Evolutionary conservation across 2,797 vertebrate genomes (phyloP).

Genomic region (Toxotes lorentzi): DNA sequence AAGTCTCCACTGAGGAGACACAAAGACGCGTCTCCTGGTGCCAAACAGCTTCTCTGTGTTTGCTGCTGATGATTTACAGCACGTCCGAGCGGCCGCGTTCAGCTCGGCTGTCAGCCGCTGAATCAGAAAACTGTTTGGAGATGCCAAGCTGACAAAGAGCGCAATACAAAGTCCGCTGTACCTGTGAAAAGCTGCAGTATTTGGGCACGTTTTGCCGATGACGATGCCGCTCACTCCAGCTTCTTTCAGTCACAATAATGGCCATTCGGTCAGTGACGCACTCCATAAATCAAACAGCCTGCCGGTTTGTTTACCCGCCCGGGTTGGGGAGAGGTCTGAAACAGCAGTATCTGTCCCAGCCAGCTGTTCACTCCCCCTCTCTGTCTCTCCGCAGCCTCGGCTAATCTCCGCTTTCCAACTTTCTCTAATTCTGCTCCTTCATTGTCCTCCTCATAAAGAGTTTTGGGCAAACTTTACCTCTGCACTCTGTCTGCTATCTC

Average conservation of each 20-base stretch:
- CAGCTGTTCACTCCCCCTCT: slow-evolving; percentile 79
- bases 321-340: slow-evolving; percentile 78
- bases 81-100: slow-evolving; percentile 1
- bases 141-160: slow-evolving; percentile 73
- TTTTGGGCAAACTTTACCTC: slow-evolving; percentile 67
- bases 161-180: slow-evolving; percentile 52
- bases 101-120: slow-evolving; percentile 47
- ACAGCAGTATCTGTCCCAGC: slow-evolving; percentile 83
- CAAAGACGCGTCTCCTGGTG: slow-evolving; percentile 69
- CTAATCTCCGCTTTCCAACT: slow-evolving; percentile 82
- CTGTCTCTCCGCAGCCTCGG: slow-evolving; percentile 48
- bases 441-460: slow-evolving; percentile 74
- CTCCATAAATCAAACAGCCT: slow-evolving; percentile 86
- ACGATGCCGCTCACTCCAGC: slow-evolving; percentile 58
- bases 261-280: slow-evolving; percentile 75
- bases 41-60: slow-evolving; percentile 66
- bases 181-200: slow-evolving; percentile 73
- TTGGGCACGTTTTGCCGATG: slow-evolving; percentile 74
- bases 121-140: slow-evolving; percentile 61
- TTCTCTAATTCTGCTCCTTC: slow-evolving; percentile 70
- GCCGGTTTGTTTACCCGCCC: slow-evolving; percentile 82
- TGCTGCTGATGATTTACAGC: slow-evolving; percentile 73
- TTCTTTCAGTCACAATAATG: slow-evolving; percentile 81
- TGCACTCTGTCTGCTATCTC: slow-evolving; percentile 29
- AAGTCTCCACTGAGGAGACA: slow-evolving; percentile 74